Base-by-base conservation (phyloP, 2,797 vertebrate species). In the Ciconia nigra region DNA sequence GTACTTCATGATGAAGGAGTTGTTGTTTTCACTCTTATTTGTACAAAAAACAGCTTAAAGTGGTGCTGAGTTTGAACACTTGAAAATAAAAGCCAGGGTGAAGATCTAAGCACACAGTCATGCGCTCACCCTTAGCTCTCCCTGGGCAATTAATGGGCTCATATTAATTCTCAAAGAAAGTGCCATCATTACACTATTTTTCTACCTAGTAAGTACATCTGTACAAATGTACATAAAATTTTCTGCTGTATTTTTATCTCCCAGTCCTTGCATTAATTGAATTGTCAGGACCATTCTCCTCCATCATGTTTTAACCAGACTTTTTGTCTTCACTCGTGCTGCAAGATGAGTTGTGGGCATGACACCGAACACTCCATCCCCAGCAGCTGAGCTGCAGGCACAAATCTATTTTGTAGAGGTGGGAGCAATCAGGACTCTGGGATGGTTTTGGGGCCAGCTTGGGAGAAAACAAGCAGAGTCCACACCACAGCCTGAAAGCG, bases 321-420 rank as follows among this genome's bases (percentile, higher is more conserved):
- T 41, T 93, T 74, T 85, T 35, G n/a, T 29, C 49, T 73, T 59
- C 21, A 11, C 19, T 52, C 21, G 2, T 9, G 21, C n/a, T 28
- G 25, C 13, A 26, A 41, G 74, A 26, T 7, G 66, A 90, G 31
- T 7, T 41, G 24, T 7, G 18, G 70, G 35, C 39, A 35, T 2
- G 15, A n/a, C 1, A 0, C 44, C 0, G 0, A 79, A 41, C 0
- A 0, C 5, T 28, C 28, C 62, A 55, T 46, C 10, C 21, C 14
- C 61, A 59, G 62, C 11, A 73, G 67, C 37, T 61, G 55, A 87
- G 63, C 63, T 85, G 51, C 17, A 82, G 84, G 51, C 37, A 54
- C 13, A 31, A 14, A 81, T 28, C 37, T 49, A 15, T 19, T 42
- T n/a, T 31, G 17, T 13, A 8, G 14, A 69, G 20, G 11, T 17